These are phyloP conservation scores for Rhingia campestris DNA, from an alignment of 2,888 invertebrate genomes.

Conservation along the genomic window DNA sequence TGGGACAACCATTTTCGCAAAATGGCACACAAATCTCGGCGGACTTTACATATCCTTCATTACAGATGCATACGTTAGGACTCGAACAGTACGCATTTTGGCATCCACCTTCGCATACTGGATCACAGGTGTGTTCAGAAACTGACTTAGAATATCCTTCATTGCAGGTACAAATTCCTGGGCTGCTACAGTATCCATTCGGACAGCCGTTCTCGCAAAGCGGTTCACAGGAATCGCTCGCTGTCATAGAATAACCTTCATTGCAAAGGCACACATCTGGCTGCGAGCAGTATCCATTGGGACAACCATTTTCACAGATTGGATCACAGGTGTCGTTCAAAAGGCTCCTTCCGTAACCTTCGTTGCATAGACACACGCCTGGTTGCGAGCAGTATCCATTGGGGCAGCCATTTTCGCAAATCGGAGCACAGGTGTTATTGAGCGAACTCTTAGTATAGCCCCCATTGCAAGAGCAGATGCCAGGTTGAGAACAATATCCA, in stretches of 20 bases:
- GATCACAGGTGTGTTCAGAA: constrained; percentile 55
- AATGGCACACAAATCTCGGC: constrained; percentile 13
- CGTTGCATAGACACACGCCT: constrained; percentile 77
- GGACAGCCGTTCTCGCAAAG: constrained; percentile 66
- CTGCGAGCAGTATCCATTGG: constrained; percentile 72
- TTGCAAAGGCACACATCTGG: constrained; percentile 84
- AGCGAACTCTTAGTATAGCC: background rate
- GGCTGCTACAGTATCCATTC: constrained; percentile 79
- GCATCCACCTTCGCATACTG: constrained; percentile 57
- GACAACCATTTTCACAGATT: constrained; percentile 13
- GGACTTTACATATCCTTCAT: background rate
- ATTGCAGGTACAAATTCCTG: constrained; percentile 81
- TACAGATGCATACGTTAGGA: constrained; percentile 68
- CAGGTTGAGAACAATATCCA: constrained; percentile 81
- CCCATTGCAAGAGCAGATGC: constrained; percentile 13
- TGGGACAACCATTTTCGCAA: constrained; percentile 56
- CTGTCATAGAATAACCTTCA: constrained; percentile 23
- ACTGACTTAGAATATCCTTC: constrained; percentile 75
- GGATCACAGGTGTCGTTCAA: constrained; percentile 43
- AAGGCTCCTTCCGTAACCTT: constrained; percentile 54
- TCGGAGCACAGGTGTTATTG: constrained; percentile 75
- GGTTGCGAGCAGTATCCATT: constrained; percentile 80
- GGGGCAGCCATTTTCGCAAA: constrained; percentile 78
- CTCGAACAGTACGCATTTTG: constrained; percentile 74
- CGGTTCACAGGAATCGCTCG: constrained; percentile 36